Evolutionary conservation across 2,888 invertebrate genomes (phyloP).

Genomic region (Neoascia interrupta): DNA sequence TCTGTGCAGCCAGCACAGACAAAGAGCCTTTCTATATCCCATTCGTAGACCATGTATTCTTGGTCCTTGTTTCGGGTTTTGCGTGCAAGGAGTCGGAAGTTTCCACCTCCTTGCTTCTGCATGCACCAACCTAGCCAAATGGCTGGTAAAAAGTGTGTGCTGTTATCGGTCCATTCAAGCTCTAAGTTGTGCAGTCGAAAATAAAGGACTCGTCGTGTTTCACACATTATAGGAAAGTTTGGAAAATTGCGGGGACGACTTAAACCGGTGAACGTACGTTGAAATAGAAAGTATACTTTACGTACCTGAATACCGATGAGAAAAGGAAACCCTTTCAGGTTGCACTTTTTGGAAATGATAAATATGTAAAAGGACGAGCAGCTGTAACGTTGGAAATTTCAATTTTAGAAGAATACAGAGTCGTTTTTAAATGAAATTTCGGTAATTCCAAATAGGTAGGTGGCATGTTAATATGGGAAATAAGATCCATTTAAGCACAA

Average conservation of each 20-base stretch:
- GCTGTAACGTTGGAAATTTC: too few species aligned
- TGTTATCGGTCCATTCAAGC: conserved; percentile 59
- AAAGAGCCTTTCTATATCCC: too few species aligned
- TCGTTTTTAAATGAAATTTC: too few species aligned
- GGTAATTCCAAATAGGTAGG: too few species aligned
- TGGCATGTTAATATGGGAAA: too few species aligned
- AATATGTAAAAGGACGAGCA: neutral
- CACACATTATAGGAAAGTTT: neutral
- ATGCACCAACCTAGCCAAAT: conserved; percentile 25
- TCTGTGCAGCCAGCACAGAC: conserved; percentile 1
- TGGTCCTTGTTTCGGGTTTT: conserved; percentile 30
- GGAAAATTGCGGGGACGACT: neutral
- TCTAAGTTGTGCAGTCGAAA: conserved; percentile 48
- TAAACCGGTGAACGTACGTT: neutral
- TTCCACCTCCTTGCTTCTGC: conserved; percentile 48
- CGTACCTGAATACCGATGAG: neutral
- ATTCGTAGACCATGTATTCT: too few species aligned
- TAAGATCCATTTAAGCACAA: too few species aligned
- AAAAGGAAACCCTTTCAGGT: neutral
- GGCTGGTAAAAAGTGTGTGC: conserved; percentile 29
- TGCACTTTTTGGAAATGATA: neutral
- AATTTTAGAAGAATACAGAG: neutral
- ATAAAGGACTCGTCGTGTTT: conserved; percentile 33
- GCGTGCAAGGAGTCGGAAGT: conserved; percentile 45
- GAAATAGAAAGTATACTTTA: neutral